Evolutionary conservation across 2,888 invertebrate genomes (phyloP), one percentile per base, ranked within the genome.

Genomic region (Drosophila trichaetosa): DNA sequence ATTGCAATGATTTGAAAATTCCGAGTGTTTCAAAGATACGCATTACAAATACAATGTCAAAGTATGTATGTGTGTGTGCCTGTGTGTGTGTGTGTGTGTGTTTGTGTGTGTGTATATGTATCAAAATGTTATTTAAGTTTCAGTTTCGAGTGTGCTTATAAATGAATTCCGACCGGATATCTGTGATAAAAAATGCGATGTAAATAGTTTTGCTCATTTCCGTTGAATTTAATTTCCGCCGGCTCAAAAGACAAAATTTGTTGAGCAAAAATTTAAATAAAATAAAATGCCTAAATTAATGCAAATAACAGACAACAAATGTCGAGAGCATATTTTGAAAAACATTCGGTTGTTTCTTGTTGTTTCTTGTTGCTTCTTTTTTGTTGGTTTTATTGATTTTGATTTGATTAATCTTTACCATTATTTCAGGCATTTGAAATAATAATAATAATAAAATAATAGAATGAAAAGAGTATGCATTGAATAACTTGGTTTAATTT

Each of bases 141-240:
- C 53, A 38, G 42, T 56, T 51, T 31, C 31, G 65, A 61, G 31
- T 40, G 46, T 67, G 63, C 18, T 52, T 71, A 64, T 31, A 63
- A 80, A 57, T 81, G 56, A 53, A 48, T 7, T 38, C 48, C 34
- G 27, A 54, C 51, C 79, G 80, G 80, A 80, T 62, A 62, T 63
- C 36, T 49, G 48, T 38, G 21, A 18, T 13, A 46, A 38, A 33
- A 34, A 42, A 34, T 18, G 34, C 34, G 56, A 67, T 76, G 70
- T 53, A 76, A 76, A 64, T 56, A 54, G 48, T 59, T 65, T 67
- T 69, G 64, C 68, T 62, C 61, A 67, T 73, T 73, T 80, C 53
- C 64, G 74, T 80, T 63, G 13, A 57, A 76, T 76, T 79, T 66
- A 72, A 80, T 83, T 80, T 83, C 80, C 80, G 80, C 77, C 66